Base-by-base conservation (phyloP, 92 coral and sea anemone genomes). In the Epizoanthus illoricatus region DNA sequence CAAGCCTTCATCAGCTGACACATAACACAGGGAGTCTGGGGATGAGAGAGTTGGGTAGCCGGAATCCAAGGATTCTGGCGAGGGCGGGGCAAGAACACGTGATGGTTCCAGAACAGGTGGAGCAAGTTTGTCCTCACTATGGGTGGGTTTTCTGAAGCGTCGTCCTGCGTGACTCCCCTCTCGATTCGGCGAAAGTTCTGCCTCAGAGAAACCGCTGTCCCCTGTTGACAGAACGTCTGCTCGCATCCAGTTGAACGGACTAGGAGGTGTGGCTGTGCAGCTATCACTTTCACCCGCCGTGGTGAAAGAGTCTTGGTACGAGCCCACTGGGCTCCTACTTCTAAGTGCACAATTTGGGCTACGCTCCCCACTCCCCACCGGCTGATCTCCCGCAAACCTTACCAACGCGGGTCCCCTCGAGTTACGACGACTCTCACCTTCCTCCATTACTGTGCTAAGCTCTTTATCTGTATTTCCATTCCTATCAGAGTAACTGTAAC, bases 1-100 rank as follows among this genome's bases (percentile, higher is more conserved):
- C 71, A 78, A 43, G 36, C 72, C 72, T 12, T 78, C 71, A 63
- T 63, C 82, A 2, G 82, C 82, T 20, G 82, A 78, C 49, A 10
- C 47, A 64, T 78, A 62, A 20, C 82, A 63, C 7, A 70, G 71
- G 71, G 82, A 78, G 40, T 64, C 82, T 78, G 82, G 82, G 69
- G 82, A 78, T 1, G 71, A 63, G 23, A 62, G 60, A 3, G 59
- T 45, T 43, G 61, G 71, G 20, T 45, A 58, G 9, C 82, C 58
- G 3, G 82, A 62, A 19, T 78, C 82, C 71, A 63, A 2, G n/a
- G 82, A 76, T 42, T 59, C 68, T 15, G 81, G 71, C 19, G 81
- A 78, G 4, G 7, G 3, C 4, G 33, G 79, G 2, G 41, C 52
- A 13, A 4, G 16, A 28, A 23, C 80, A 16, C 66, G 13, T 19